Percentiles rank a stretch among this genome's conserved stretches.
These are phyloP conservation scores for Buathra laborator DNA, from an alignment of 2,888 invertebrate species.

Conservation along the genomic window DNA sequence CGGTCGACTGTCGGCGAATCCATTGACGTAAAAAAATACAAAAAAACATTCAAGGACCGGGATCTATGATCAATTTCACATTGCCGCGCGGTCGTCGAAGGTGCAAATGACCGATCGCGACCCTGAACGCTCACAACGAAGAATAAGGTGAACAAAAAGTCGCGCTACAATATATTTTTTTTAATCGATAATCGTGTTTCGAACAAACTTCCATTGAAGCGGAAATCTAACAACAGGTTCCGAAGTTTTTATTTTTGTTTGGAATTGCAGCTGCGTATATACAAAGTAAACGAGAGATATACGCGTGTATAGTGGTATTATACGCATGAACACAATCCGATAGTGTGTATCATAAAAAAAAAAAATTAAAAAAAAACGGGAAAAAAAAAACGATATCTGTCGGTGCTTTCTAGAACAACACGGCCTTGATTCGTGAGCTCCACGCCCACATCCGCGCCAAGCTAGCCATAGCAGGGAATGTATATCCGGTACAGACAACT, in stretches of 20 bases:
- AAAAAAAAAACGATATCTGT: slow-evolving; percentile 55
- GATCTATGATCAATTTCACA: background rate
- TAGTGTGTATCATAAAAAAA: slow-evolving; percentile 68
- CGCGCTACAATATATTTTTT: background rate
- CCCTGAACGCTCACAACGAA: background rate
- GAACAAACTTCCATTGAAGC: background rate
- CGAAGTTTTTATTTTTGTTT: background rate
- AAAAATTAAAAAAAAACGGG: slow-evolving; percentile 57
- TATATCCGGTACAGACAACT: slow-evolving; percentile 72
- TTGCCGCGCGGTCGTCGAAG: background rate
- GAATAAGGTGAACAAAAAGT: background rate
- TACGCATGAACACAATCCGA: slow-evolving; percentile 43
- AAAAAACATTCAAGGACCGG: slow-evolving; percentile 26
- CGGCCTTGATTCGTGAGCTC: slow-evolving; percentile 75
- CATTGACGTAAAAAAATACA: background rate
- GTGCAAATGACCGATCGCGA: slow-evolving; percentile 26
- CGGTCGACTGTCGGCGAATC: background rate
- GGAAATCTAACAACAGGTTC: slow-evolving; percentile 13
- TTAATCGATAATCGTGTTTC: background rate
- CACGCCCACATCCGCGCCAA: slow-evolving; percentile 74
- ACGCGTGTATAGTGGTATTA: slow-evolving; percentile 14
- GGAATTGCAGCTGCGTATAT: slow-evolving; percentile 6
- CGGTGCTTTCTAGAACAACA: slow-evolving; percentile 75
- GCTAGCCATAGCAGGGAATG: slow-evolving; percentile 71
- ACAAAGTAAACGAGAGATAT: background rate